Conservation (phyloP, 2,113 vertebrate genomes). For the Naja naja region DNA sequence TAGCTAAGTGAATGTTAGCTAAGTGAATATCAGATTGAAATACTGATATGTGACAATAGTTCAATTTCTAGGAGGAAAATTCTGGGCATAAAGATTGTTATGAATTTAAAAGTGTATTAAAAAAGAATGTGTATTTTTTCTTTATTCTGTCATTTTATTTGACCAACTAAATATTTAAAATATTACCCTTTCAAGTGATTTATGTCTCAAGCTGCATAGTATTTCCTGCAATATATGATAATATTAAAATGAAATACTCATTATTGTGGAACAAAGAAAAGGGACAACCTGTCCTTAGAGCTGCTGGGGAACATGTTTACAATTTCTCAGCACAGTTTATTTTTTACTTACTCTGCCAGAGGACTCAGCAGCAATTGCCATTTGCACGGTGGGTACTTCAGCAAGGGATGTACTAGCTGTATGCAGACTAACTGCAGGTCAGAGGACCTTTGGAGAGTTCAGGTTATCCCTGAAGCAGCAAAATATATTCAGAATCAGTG, state of each 20-base stretch:
- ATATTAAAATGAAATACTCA: not conserved
- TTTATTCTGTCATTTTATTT: not conserved
- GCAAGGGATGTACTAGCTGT: not conserved
- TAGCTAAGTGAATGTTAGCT: not conserved
- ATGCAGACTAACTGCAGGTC: not conserved
- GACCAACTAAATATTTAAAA: not conserved
- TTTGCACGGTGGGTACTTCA: not conserved
- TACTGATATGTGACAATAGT: not conserved
- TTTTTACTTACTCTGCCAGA: not conserved
- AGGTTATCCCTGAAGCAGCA: not conserved
- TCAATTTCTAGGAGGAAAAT: not conserved
- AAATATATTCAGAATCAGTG: not conserved
- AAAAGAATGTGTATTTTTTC: not conserved
- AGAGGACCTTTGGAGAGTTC: not conserved
- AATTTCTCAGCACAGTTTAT: not conserved
- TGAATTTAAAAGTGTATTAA: not conserved
- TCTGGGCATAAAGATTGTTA: not conserved
- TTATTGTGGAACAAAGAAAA: not conserved
- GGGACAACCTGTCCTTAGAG: not conserved
- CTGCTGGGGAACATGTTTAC: not conserved
- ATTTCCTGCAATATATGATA: not conserved
- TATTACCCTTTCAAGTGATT: not conserved
- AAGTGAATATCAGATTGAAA: not conserved
- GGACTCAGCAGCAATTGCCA: not conserved
- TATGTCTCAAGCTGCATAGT: not conserved